Conservation (phyloP, 2,888 invertebrate species). For the Tetropium fuscum region DNA sequence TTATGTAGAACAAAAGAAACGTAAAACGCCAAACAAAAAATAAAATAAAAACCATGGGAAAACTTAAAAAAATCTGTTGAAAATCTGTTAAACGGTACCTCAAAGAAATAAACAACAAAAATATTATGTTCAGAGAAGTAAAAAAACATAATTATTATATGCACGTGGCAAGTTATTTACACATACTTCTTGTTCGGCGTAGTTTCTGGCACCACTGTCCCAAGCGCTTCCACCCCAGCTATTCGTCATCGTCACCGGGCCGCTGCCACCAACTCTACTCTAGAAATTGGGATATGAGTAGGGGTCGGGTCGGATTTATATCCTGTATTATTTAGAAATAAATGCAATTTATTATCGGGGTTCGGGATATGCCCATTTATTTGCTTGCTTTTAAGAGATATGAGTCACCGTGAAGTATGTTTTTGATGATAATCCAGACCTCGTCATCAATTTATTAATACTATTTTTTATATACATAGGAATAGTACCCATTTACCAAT, state of each 20-base stretch:
- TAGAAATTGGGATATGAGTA: slow-evolving; percentile 32
- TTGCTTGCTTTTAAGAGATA: slow-evolving; percentile 10
- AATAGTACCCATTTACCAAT: background rate
- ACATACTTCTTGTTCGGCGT: background rate
- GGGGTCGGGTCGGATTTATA: slow-evolving; percentile 33
- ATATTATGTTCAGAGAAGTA: too few relatives aligned
- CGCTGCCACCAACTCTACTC: slow-evolving; percentile 25
- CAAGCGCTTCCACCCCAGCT: slow-evolving; percentile 1
- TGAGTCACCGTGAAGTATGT: slow-evolving; percentile 13
- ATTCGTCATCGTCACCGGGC: slow-evolving; percentile 23
- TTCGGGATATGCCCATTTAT: slow-evolving; percentile 23
- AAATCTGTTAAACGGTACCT: too few relatives aligned
- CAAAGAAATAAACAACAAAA: too few relatives aligned
- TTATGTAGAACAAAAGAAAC: too few relatives aligned
- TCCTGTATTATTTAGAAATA: slow-evolving; percentile 36
- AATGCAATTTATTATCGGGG: slow-evolving; percentile 39
- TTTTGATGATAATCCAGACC: slow-evolving; percentile 8
- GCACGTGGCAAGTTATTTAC: too few relatives aligned
- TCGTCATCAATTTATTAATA: background rate
- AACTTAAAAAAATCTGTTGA: too few relatives aligned
- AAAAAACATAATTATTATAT: too few relatives aligned
- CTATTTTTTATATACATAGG: background rate
- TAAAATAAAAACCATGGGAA: too few relatives aligned
- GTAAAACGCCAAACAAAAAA: too few relatives aligned
- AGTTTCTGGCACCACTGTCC: slow-evolving; percentile 7